A percentile compares a stretch with the other conserved stretches of the same genome.
phyloP scores from a whole-genome alignment of 2,797 vertebrate genomes.

The Sarcophilus harrisii region DNA sequence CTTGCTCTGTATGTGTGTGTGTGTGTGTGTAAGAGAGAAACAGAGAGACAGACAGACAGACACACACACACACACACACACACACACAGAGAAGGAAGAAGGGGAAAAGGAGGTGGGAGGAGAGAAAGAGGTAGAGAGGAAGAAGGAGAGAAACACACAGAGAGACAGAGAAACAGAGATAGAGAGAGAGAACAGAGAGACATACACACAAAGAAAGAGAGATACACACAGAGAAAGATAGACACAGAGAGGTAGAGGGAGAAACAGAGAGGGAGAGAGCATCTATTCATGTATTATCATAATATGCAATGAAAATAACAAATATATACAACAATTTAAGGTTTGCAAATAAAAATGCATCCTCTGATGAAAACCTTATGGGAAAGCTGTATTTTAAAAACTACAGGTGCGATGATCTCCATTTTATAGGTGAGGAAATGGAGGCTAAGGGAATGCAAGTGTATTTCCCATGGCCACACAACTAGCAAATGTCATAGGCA shows the following conservation, averaged over 20 bases:
- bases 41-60: too few relatives aligned
- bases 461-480: not conserved
- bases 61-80: rapidly evolving
- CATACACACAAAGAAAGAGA: too few relatives aligned
- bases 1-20: not conserved
- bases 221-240: not conserved
- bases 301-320: not conserved
- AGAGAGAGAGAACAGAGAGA: too few relatives aligned
- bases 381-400: not conserved
- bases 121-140: not conserved
- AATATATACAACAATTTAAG: not conserved
- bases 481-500: not conserved
- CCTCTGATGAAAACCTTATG: not conserved
- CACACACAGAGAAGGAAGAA: not conserved
- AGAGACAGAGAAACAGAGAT: not conserved
- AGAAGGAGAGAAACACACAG: not conserved
- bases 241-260: not conserved
- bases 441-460: not conserved
- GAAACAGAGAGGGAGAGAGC: not conserved
- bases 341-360: not conserved
- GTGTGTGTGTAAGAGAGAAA: too few relatives aligned
- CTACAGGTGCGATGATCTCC: not conserved
- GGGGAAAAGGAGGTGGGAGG: rapidly evolving
- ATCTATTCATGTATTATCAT: not conserved
- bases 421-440: not conserved